A percentile compares a stretch with the other conserved stretches of the same genome.
Conservation (phyloP, 2,113 vertebrate genomes). For the Epinephelus moara region DNA sequence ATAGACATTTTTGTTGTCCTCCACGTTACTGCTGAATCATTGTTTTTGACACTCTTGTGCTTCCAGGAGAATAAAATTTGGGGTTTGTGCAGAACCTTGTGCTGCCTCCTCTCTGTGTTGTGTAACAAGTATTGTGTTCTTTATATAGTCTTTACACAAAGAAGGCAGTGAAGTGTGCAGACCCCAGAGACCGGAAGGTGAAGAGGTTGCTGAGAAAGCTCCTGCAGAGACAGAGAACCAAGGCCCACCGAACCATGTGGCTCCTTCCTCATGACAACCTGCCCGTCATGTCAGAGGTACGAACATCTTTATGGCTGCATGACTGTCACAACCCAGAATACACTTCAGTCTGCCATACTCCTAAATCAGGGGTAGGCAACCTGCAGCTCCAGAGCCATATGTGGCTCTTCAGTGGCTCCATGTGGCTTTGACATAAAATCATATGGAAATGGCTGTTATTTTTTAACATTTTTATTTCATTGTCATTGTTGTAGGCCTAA, state of each 20-base stretch:
- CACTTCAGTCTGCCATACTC: too few relatives aligned
- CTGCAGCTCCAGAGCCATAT: too few relatives aligned
- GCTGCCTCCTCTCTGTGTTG: neutral
- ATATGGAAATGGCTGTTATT: too few relatives aligned
- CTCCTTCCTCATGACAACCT: slow-evolving; percentile 82
- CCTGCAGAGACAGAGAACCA: slow-evolving; percentile 76
- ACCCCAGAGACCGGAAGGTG: slow-evolving; percentile 85
- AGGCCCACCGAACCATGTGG: slow-evolving; percentile 80
- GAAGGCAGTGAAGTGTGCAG: slow-evolving; percentile 86
- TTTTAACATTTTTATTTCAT: too few relatives aligned
- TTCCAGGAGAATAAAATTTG: neutral
- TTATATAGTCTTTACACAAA: slow-evolving; percentile 86
- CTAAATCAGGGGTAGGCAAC: too few relatives aligned
- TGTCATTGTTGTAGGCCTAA: too few relatives aligned
- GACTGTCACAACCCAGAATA: neutral
- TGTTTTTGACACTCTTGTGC: neutral
- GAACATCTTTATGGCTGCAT: neutral
- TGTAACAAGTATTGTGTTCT: slow-evolving; percentile 29
- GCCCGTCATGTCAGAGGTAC: slow-evolving; percentile 86
- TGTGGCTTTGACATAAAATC: too few relatives aligned
- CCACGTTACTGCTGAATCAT: neutral
- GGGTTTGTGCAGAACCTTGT: neutral
- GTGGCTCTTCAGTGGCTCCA: too few relatives aligned
- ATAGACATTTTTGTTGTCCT: slow-evolving; percentile 13
- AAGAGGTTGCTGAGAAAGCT: slow-evolving; percentile 86